Evolutionary conservation across 2,113 vertebrate genomes (phyloP).

Genomic region (Gallinago media): DNA sequence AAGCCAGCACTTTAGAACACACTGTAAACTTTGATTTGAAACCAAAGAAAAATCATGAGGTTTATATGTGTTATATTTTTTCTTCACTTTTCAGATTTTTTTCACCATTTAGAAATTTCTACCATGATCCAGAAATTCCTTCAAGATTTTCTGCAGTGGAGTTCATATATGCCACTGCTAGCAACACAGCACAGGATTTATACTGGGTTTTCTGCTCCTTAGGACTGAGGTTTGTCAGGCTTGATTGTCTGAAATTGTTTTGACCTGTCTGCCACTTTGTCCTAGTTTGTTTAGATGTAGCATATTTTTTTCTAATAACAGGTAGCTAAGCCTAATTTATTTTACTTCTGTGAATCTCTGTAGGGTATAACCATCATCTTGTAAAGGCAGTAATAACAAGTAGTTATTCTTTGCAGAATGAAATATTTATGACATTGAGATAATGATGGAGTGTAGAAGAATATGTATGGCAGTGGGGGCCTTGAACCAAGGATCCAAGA

Average conservation of each 20-base stretch:
- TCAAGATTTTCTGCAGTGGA: neutral
- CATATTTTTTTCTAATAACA: neutral
- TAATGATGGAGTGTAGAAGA: neutral
- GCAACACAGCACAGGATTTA: neutral
- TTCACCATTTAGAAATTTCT: neutral
- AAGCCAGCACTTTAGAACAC: neutral
- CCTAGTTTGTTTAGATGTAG: neutral
- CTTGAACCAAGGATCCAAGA: neutral
- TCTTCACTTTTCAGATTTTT: neutral
- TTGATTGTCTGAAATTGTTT: neutral
- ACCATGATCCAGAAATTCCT: neutral
- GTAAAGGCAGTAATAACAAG: neutral
- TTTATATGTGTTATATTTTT: neutral
- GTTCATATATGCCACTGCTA: neutral
- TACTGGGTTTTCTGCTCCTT: neutral
- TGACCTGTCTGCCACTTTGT: neutral
- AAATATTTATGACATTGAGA: neutral
- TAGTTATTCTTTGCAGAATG: neutral
- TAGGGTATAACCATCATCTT: neutral
- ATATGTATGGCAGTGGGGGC: neutral
- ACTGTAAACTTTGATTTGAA: neutral
- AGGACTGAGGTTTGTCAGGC: neutral
- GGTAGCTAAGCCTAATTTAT: neutral
- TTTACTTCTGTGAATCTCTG: neutral
- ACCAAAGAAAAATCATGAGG: neutral